These are phyloP conservation scores for Littorina saxatilis DNA, from an alignment of 1,140 invertebrate species.

Conservation along the genomic window DNA sequence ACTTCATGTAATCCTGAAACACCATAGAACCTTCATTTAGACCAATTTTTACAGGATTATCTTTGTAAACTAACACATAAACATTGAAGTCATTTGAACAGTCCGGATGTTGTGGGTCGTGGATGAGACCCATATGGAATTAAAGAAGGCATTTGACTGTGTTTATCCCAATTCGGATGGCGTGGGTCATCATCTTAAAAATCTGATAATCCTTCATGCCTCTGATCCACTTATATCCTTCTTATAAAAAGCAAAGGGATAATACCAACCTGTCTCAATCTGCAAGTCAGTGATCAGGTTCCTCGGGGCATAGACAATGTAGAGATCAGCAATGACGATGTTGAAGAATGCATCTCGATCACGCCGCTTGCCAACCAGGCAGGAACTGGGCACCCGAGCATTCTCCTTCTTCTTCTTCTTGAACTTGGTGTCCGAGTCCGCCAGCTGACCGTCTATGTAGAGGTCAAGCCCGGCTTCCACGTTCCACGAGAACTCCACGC, in stretches of 20 bases:
- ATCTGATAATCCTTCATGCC: too few species aligned
- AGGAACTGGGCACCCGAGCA: not conserved
- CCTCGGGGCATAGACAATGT: conserved; percentile 49
- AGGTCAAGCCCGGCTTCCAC: conserved; percentile 49
- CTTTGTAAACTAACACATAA: too few species aligned
- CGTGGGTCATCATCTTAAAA: too few species aligned
- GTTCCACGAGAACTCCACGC: conserved; percentile 59
- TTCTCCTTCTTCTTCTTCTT: conserved; percentile 9
- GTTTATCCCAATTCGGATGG: too few species aligned
- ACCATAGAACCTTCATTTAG: too few species aligned
- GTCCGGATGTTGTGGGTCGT: too few species aligned
- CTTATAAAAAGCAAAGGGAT: not conserved
- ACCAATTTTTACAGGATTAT: too few species aligned
- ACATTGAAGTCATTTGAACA: too few species aligned
- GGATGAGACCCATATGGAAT: too few species aligned
- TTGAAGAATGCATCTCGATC: conserved; percentile 29
- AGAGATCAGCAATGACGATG: conserved; percentile 55
- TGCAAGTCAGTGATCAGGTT: conserved; percentile 44
- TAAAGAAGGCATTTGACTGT: too few species aligned
- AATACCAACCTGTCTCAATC: conserved; percentile 51
- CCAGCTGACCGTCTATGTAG: conserved; percentile 48
- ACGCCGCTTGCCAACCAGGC: conserved; percentile 51
- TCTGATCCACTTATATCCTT: too few species aligned
- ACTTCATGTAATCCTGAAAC: too few species aligned
- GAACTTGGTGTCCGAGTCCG: conserved; percentile 28